Base-by-base conservation (phyloP, 1,140 invertebrate genomes). In the Leguminivora glycinivorella region DNA sequence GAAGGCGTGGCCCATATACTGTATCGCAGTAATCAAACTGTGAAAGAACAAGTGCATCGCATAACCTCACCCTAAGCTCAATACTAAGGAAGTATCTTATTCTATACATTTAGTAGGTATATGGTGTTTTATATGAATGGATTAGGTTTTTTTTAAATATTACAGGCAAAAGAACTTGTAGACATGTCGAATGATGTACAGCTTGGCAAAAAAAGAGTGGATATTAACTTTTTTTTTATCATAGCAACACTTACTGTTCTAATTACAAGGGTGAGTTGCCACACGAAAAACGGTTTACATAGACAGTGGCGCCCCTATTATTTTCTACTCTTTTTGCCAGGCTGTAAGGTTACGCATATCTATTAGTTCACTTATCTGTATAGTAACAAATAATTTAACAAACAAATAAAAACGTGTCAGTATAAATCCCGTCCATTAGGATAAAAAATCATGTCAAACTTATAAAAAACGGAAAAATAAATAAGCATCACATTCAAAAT, bases 401-500 rank as follows among this genome's bases (percentile, higher is more conserved):
- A 52, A 52, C 17, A 52, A 52, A 52, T 52, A 52, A 52, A 22
- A 22, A 52, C 1, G 47, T 22, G 43, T 17, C n/a, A 22, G 14
- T 52, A 10, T 22, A 52, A 52, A 52, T 22, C 17, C 40, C 26
- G 22, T 25, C 56, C 56, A 60, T 26, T n/a, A 3, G 14, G 10
- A 14, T n/a, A 60, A 14, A 60, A 60, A 26, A 17, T 34, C 25
- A 17, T 29, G 58, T 31, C 58, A 63, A 63, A 29, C 26, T 1
- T 63, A 63, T 31, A 29, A 63, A 17, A 31, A 63, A 38, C 34
- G 14, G 31, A 19, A 31, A 17, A 63, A 63, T 63, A 63, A 63
- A 63, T 63, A 63, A 63, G 26, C 58, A 63, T 63, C 58, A 63
- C 58, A 63, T 17, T 63, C 47, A 63, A 63, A 34, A 63, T 63